A percentile compares a stretch with the other conserved stretches of the same genome.
Conservation (phyloP, 2,888 invertebrate genomes). For the Erynnis tages region DNA sequence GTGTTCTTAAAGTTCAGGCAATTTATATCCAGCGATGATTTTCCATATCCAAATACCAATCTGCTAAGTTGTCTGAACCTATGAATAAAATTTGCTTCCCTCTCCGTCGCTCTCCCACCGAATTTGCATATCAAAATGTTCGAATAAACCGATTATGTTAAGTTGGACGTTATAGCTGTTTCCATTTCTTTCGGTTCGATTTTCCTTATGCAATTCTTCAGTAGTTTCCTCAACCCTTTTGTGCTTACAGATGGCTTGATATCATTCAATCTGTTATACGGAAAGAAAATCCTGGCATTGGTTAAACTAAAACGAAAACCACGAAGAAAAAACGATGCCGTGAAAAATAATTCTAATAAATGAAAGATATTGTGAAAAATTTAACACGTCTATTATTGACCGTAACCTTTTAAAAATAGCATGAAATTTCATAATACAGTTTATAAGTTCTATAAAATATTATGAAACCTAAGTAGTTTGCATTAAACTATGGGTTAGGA, state of each 20-base stretch:
- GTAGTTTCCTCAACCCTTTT: not conserved
- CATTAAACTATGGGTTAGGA: no score
- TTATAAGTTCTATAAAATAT: no score
- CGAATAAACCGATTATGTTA: constrained; percentile 20
- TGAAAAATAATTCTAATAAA: no score
- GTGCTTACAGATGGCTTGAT: not conserved
- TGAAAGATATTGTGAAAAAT: no score
- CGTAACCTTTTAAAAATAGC: no score
- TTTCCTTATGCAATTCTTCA: not conserved
- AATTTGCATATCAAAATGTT: constrained; percentile 26
- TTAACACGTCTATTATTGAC: no score
- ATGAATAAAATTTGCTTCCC: constrained; percentile 27
- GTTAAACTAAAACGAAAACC: no score
- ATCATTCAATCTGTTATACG: not conserved
- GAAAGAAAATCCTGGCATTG: no score
- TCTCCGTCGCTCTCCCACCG: constrained; percentile 4
- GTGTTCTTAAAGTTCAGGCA: not conserved
- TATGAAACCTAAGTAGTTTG: no score
- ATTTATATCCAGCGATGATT: constrained; percentile 16
- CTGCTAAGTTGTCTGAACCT: constrained; percentile 25
- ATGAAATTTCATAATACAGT: no score
- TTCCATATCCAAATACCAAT: constrained; percentile 24
- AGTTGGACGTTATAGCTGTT: not conserved
- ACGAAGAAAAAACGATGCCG: no score
- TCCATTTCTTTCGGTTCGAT: not conserved